Evolutionary conservation across 2,888 invertebrate species (phyloP).

Genomic region (Palloptera scutellata): DNA sequence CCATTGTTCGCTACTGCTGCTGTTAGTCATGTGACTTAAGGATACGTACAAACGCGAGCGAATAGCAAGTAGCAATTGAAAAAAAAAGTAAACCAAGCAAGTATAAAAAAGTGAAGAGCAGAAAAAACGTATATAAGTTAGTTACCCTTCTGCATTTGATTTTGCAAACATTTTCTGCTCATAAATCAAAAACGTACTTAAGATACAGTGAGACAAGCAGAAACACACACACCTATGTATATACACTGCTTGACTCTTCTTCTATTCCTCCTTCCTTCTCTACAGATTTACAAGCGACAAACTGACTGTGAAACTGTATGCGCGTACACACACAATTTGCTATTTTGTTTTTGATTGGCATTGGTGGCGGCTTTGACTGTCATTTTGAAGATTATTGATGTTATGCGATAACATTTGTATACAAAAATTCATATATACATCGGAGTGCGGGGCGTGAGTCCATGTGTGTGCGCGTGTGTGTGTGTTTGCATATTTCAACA

Average conservation of each 20-base stretch:
- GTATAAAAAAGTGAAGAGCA: neutral
- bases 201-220: neutral
- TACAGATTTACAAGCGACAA: conserved; percentile 4
- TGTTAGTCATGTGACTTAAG: too few species aligned
- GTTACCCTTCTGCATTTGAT: neutral
- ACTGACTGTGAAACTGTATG: neutral
- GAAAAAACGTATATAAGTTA: neutral
- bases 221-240: neutral
- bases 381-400: conserved; percentile 32
- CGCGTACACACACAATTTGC: conserved; percentile 1
- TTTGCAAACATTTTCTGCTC: conserved; percentile 23
- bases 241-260: too few species aligned
- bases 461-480: too few species aligned
- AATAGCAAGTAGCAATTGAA: too few species aligned
- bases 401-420: conserved; percentile 21
- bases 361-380: conserved; percentile 11
- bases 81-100: too few species aligned
- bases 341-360: conserved; percentile 7
- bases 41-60: too few species aligned
- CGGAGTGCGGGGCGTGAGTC: too few species aligned
- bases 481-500: neutral
- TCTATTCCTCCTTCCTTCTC: too few species aligned
- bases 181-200: conserved; percentile 27
- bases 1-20: too few species aligned
- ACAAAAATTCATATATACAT: neutral